These are phyloP conservation scores for Phrynocephalus guinanensis DNA, from an alignment of 2,797 vertebrate genomes.

Conservation along the genomic window DNA sequence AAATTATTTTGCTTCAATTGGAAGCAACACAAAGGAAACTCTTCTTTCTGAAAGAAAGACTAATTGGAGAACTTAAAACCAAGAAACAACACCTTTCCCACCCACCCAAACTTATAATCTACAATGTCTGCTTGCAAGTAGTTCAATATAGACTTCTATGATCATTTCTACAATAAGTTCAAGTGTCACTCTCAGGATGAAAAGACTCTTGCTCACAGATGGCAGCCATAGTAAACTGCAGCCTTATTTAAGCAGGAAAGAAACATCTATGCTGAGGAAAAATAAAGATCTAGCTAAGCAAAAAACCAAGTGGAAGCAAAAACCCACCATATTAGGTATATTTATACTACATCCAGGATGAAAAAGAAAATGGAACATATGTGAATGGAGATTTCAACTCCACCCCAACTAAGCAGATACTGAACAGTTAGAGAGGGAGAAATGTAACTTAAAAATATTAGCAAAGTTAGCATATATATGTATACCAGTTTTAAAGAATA, in stretches of 20 bases:
- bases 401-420: neutral
- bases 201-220: constrained; percentile 12
- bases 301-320: neutral
- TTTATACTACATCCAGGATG: neutral
- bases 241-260: constrained; percentile 8
- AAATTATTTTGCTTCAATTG: neutral
- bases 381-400: neutral
- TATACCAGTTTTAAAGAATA: neutral
- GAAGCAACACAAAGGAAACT: neutral
- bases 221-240: constrained; percentile 30
- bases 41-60: neutral
- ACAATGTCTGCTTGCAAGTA: constrained; percentile 11
- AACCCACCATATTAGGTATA: constrained; percentile 12
- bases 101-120: neutral
- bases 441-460: neutral
- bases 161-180: neutral
- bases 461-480: neutral
- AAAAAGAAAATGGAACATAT: neutral
- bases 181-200: constrained; percentile 5
- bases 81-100: neutral
- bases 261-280: neutral
- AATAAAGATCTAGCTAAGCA: constrained; percentile 1
- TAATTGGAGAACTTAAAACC: neutral
- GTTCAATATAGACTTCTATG: neutral
- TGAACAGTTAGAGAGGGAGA: neutral